Base-by-base conservation (phyloP, 37 sponge, comb jelly and placozoan species). In the Spongilla lacustris region DNA sequence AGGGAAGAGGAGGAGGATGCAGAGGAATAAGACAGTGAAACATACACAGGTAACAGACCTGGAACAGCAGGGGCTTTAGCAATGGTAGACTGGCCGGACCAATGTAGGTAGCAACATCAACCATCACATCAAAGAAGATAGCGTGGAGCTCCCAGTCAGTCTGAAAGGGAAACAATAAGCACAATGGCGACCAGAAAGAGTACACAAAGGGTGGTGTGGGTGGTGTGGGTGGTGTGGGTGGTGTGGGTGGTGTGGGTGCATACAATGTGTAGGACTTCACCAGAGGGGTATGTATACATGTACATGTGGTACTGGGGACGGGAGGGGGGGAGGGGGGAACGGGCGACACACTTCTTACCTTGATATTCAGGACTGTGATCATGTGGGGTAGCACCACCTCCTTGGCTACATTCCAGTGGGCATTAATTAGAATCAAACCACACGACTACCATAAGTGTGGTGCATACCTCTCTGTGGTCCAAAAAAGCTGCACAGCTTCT, bases 291-390 rank as follows among this genome's bases (percentile, higher is more conserved):
- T 79, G 24, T 38, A 19, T 26, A 11, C 37, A 50, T 8, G 66
- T 79, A 6, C 41, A 6, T 41, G 41, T 41, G 41, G 41, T 41
- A 6, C 6, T 41, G 41, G 3, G 41, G 3, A 6, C 6, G 41
- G 3, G 41, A 9, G 3, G 41, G 3, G 41, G 3, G 41, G 3
- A 6, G 3, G 41, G 3, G 41, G 41, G 3, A n/a, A n/a, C n/a
- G n/a, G n/a, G n/a, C n/a, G n/a, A n/a, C n/a, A n/a, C 41, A 41
- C 6, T 6, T 41, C 41, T 41, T 41, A 41, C 41, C 88, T 98
- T 98, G 94, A 96, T 95, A 70, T 98, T 98, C 30, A 96, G 92
- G 84, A 96, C 96, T 12, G 99, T 98, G 73, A 98, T 96, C 93
- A 96, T 92, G 80, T 98, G 99, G 34, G 94, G 95, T 26, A 98